These are phyloP conservation scores for Chromoteleia sp. DNA, from an alignment of 2,888 invertebrate genomes.

Conservation along the genomic window DNA sequence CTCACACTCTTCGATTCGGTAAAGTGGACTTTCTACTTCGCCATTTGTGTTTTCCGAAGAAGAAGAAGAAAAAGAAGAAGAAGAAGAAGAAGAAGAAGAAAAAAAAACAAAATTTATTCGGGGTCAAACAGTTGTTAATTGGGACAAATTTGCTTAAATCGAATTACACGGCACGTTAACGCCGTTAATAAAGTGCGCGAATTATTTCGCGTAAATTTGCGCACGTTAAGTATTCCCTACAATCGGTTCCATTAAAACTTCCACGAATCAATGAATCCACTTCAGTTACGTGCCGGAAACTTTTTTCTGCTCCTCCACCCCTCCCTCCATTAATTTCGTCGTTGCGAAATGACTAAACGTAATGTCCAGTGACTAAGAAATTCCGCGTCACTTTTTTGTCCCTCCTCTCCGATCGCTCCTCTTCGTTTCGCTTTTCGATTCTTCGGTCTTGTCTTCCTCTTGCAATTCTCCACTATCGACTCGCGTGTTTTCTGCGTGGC, in stretches of 20 bases:
- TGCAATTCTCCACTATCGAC: constrained; percentile 71
- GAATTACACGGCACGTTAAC: not conserved
- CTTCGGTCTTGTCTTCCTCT: constrained; percentile 39
- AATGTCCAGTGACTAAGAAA: constrained; percentile 50
- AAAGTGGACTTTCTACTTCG: not conserved
- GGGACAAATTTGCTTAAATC: not conserved
- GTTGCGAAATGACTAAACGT: constrained; percentile 44
- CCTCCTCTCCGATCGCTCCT: not conserved
- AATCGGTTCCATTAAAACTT: constrained; percentile 30
- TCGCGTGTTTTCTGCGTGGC: constrained; percentile 71
- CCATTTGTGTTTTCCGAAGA: too few relatives aligned
- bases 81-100: too few relatives aligned
- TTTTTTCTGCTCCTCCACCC: too few relatives aligned
- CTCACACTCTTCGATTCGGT: not conserved
- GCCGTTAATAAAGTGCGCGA: not conserved
- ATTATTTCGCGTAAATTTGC: constrained; percentile 5
- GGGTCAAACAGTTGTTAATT: not conserved
- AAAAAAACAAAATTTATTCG: not conserved
- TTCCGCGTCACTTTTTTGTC: constrained; percentile 17
- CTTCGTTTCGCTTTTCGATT: constrained; percentile 40
- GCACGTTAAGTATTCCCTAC: constrained; percentile 4
- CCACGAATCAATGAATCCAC: constrained; percentile 44
- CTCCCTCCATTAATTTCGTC: constrained; percentile 10
- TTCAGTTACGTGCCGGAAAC: constrained; percentile 12
- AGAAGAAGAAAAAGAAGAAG: too few relatives aligned